phyloP scores from a whole-genome alignment of 92 coral and sea anemone genomes.

The Montipora capitata region DNA sequence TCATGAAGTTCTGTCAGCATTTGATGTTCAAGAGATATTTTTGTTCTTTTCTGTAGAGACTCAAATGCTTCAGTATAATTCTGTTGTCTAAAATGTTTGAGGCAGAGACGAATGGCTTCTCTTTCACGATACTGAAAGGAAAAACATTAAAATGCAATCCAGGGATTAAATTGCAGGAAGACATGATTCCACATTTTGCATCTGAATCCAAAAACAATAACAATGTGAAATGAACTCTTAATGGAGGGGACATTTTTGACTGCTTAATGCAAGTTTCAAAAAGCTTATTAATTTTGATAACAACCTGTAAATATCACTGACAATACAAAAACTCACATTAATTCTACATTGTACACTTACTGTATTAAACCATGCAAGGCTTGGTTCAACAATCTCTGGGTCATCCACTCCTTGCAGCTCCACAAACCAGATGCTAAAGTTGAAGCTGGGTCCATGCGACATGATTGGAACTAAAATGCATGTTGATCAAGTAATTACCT shows the following conservation, averaged over 20 bases:
- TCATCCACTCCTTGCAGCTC: conserved; percentile 92
- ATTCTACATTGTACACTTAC: conserved; percentile 62
- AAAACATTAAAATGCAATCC: not conserved
- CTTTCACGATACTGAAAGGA: conserved; percentile 88
- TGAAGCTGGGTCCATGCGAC: conserved; percentile 98
- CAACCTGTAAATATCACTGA: too few relatives aligned
- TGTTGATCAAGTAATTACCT: too few relatives aligned
- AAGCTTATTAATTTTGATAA: too few relatives aligned
- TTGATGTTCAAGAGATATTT: conserved; percentile 92
- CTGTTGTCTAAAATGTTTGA: conserved; percentile 97
- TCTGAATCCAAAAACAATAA: too few relatives aligned
- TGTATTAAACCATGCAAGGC: conserved; percentile 94
- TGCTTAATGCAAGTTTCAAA: too few relatives aligned
- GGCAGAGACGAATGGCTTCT: conserved; percentile 94
- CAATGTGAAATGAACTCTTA: too few relatives aligned
- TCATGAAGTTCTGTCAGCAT: conserved; percentile 93
- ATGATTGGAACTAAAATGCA: conserved; percentile 85
- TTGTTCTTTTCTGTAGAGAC: conserved; percentile 94
- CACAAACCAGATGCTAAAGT: conserved; percentile 99
- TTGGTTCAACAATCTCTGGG: conserved; percentile 84
- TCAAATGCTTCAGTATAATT: conserved; percentile 98
- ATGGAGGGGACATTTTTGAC: too few relatives aligned
- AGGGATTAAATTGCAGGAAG: not conserved
- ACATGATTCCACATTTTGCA: too few relatives aligned
- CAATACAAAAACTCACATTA: too few relatives aligned